Conservation (phyloP, 2,797 vertebrate genomes). For the Danio tinwini region DNA sequence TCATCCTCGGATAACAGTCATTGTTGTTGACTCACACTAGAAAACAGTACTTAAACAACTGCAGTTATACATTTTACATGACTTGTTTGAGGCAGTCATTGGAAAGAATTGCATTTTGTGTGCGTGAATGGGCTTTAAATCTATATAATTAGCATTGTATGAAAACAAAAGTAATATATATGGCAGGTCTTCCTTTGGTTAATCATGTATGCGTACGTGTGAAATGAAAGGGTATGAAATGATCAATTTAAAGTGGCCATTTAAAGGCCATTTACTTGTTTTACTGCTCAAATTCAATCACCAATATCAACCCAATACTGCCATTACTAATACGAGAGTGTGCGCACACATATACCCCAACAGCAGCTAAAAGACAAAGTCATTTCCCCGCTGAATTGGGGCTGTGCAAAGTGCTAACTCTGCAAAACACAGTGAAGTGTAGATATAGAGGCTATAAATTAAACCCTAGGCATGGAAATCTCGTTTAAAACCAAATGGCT, state of each 20-base stretch:
- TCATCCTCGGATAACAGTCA: constrained; percentile 13
- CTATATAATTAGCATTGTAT: not conserved
- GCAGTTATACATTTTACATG: not conserved
- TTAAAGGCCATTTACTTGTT: constrained; percentile 51
- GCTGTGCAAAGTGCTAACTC: constrained; percentile 54
- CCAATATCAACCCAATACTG: constrained; percentile 49
- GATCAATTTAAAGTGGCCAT: constrained; percentile 44
- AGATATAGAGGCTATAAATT: constrained; percentile 61
- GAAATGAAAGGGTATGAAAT: constrained; percentile 23
- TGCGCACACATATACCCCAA: constrained; percentile 25
- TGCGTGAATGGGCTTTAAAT: not conserved
- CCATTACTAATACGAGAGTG: constrained; percentile 23
- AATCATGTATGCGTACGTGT: not conserved
- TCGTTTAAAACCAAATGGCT: constrained; percentile 63
- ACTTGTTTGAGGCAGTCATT: constrained; percentile 4
- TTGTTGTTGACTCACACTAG: constrained; percentile 16
- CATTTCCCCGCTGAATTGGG: constrained; percentile 57
- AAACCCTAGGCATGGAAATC: constrained; percentile 60
- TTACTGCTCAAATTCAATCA: constrained; percentile 56
- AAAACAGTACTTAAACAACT: constrained; percentile 33
- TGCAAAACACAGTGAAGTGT: constrained; percentile 56
- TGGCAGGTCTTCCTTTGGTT: not conserved
- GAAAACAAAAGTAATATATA: not conserved
- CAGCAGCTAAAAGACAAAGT: constrained; percentile 56
- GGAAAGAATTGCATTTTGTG: constrained; percentile 3